Base-by-base conservation (phyloP, 2,888 invertebrate species). In the Pecten maximus region DNA sequence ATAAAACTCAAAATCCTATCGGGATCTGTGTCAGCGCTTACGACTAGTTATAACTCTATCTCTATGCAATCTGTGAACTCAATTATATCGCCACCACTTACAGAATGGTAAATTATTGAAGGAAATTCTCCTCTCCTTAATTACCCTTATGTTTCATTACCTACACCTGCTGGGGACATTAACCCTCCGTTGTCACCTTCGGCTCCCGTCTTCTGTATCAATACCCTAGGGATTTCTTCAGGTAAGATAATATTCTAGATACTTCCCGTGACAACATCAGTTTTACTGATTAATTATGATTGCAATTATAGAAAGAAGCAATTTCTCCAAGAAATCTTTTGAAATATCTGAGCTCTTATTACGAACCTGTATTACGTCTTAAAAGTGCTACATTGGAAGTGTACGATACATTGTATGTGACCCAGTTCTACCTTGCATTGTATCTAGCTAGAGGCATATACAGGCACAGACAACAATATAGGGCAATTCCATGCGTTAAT, bases 21-120 rank as follows among this genome's bases (percentile, higher is more conserved):
- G 74, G 35, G 10, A 74, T 74, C 74, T 6, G 74, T 74, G 74
- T 74, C 35, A n/a, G 6, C 35, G 8, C 35, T 74, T 74, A 74
- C 74, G 74, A 28, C 74, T 74, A 8, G 74, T 74, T 74, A 74
- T 74, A 74, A 74, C 35, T 74, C 74, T 28, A 74, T 74, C 74
- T 19, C 28, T 35, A 16, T 28, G 74, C 74, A 74, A 74, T 74
- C 74, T 74, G 35, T 74, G 74, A 74, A 74, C 74, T 28, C 28
- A 74, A 74, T 74, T 74, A 74, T 35, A 74, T 74, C 35, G 74
- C 35, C 74, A 35, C 74, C 74, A 74, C 74, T 74, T 74, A 74
- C 74, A 28, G 74, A 35, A 74, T 74, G 23, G 16, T 74, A 35
- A 74, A 74, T 74, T 35, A 74, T 74, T 74, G 74, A 74, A 74